A percentile compares a stretch with the other conserved stretches of the same genome.
Evolutionary conservation across 1,140 invertebrate species (phyloP).

Genomic region (Hermatobates lingyangjiaoensis): DNA sequence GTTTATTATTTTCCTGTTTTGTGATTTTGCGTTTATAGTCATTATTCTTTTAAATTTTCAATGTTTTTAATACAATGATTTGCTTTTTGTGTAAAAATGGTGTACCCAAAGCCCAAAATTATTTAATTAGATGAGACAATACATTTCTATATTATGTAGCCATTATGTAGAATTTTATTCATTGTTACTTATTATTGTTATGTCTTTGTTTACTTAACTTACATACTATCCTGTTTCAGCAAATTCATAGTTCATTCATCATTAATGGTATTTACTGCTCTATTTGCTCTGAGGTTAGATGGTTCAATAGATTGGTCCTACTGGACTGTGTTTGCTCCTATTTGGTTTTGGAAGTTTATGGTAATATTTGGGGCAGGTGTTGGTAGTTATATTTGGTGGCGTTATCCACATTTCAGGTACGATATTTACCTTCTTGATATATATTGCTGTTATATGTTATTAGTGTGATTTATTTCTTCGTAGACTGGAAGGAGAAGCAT

Average conservation of each 20-base stretch:
- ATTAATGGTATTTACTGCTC: slow-evolving; percentile 70
- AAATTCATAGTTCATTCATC: slow-evolving; percentile 91
- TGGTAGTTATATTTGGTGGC: slow-evolving; percentile 86
- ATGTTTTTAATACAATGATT: not conserved
- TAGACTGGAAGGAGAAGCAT: slow-evolving; percentile 84
- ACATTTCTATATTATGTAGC: slow-evolving; percentile 3
- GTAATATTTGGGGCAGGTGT: slow-evolving; percentile 73
- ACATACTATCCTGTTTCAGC: slow-evolving; percentile 33
- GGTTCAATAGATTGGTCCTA: slow-evolving; percentile 75
- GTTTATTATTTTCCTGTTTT: slow-evolving; percentile 2
- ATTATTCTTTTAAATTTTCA: not conserved
- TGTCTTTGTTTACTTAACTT: slow-evolving; percentile 2
- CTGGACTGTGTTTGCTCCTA: slow-evolving; percentile 82
- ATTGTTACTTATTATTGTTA: slow-evolving; percentile 17
- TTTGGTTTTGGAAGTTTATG: slow-evolving; percentile 92
- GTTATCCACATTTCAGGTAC: slow-evolving; percentile 79
- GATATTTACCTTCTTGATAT: not conserved
- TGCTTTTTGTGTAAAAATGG: not conserved
- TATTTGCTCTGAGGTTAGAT: slow-evolving; percentile 79
- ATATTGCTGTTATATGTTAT: not conserved
- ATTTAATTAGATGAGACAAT: slow-evolving; percentile 6
- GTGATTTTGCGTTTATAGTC: not conserved
- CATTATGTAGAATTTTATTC: slow-evolving; percentile 7
- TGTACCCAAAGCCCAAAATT: slow-evolving; percentile 2
- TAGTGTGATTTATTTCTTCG: not conserved